A percentile compares a stretch with the other conserved stretches of the same genome.
Evolutionary conservation across 2,888 invertebrate genomes (phyloP).

Genomic region (Cybosia mesomella): DNA sequence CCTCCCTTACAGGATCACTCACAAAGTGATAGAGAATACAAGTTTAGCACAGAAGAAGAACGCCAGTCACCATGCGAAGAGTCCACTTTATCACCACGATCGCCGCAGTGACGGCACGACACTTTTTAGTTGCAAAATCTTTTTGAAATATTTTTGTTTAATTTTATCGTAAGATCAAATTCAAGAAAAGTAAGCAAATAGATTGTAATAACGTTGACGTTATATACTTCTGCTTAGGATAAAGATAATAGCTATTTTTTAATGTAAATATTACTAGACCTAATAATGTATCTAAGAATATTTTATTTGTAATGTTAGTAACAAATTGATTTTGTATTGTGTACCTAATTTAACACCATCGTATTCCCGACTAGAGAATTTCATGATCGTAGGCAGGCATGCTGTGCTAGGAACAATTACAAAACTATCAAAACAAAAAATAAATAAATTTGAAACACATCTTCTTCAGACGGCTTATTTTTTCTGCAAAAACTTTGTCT

Average conservation of each 20-base stretch:
- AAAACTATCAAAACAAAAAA: too few species aligned
- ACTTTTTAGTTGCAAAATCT: constrained; percentile 6
- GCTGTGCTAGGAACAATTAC: too few species aligned
- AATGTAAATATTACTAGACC: constrained; percentile 44
- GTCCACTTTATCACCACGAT: constrained; percentile 67
- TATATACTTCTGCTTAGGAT: constrained; percentile 25
- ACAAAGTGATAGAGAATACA: constrained; percentile 77
- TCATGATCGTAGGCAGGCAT: too few species aligned
- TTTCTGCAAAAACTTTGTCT: too few species aligned
- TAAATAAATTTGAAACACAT: too few species aligned
- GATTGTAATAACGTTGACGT: constrained; percentile 9
- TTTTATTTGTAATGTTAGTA: constrained; percentile 6
- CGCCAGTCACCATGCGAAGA: constrained; percentile 80
- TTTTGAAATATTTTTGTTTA: constrained; percentile 9
- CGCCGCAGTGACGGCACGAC: constrained; percentile 69
- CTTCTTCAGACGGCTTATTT: too few species aligned
- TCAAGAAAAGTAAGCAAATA: neutral
- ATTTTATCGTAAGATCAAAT: neutral
- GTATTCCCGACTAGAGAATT: too few species aligned
- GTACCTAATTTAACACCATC: too few species aligned
- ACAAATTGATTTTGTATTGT: neutral
- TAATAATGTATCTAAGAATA: constrained; percentile 23
- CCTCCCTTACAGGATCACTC: constrained; percentile 75
- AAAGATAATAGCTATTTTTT: constrained; percentile 23
- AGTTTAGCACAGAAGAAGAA: constrained; percentile 77